Evolutionary conservation across 2,888 invertebrate genomes (phyloP).

Genomic region (Coleophora deauratella): DNA sequence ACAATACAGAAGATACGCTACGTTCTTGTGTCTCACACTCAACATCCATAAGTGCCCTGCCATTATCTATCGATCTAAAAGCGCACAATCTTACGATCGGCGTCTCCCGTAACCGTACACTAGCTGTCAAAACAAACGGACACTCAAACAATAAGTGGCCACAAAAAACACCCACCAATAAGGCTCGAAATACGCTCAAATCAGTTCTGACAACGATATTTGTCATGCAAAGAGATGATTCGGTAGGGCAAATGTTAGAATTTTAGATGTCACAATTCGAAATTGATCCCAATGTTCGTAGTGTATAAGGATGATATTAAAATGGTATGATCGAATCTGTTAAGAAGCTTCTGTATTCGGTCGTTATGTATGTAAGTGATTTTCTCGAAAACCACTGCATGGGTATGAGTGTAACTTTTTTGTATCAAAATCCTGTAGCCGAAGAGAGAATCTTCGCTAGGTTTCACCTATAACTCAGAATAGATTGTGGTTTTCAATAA

Average conservation of each 20-base stretch:
- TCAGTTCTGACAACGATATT: slow-evolving; percentile 22
- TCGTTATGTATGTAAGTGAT: no score
- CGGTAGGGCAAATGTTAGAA: slow-evolving; percentile 49
- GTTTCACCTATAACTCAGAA: no score
- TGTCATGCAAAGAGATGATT: slow-evolving; percentile 36
- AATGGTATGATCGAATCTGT: no score
- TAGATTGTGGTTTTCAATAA: no score
- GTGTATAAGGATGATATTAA: slow-evolving; percentile 36
- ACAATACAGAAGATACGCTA: no score
- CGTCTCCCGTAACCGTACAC: slow-evolving; percentile 63
- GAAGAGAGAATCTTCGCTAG: no score
- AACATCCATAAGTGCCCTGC: slow-evolving; percentile 30
- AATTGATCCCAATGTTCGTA: slow-evolving; percentile 27
- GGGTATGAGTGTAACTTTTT: no score
- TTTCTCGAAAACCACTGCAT: no score
- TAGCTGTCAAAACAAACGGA: slow-evolving; percentile 67
- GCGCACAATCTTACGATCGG: slow-evolving; percentile 62
- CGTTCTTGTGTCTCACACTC: no score
- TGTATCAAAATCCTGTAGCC: no score
- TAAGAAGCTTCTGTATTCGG: no score
- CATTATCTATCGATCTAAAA: slow-evolving; percentile 60
- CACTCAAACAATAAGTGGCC: slow-evolving; percentile 34
- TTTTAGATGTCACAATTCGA: slow-evolving; percentile 15
- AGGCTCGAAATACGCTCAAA: slow-evolving; percentile 22
- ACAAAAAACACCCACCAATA: slow-evolving; percentile 28